Base-by-base conservation (phyloP, 1,140 invertebrate species). In the Brachionus manjavacas region DNA sequence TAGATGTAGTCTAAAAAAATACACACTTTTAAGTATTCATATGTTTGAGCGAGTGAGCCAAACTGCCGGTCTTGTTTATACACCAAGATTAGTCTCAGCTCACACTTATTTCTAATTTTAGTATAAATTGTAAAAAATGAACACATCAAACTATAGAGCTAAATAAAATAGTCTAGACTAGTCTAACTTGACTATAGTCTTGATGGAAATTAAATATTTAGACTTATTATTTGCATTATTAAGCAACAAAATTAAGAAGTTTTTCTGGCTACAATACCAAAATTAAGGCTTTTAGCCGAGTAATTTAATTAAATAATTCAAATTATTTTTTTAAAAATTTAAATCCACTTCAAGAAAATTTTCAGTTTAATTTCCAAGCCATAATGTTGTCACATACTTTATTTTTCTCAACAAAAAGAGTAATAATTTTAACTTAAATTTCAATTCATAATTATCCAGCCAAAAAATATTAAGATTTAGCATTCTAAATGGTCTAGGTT, bases 201-300 rank as follows among this genome's bases (percentile, higher is more conserved):
- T 72, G 68, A 72, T 72, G 43, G 23, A 72, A 72, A 72, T 41
- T 72, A 72, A 72, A 72, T 72, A 72, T 72, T 72, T 72, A 43
- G 41, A 72, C 39, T 41, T 72, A 16, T 16, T 72, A 72, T 16
- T 41, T 41, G 68, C 39, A 41, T 39, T 35, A 72, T 72, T 72
- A 72, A 72, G 68, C 12, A 39, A 64, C 28, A n/a, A n/a, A n/a
- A 68, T 28, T 64, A 9, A 20, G 16, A 64, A 0, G 31, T 7
- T 8, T 16, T 16, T 20, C 2, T 23, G n/a, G 6, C 3, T 3
- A 25, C 16, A 55, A n/a, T 2, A 12, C 14, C 4, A 3, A 12
- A 55, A 55, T n/a, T 20, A 55, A 35, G 3, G 0, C 1, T 35
- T 35, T 35, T 7, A 3, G 4, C 31, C 31, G 0, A 3, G 6